Evolutionary conservation across 2,113 vertebrate genomes (phyloP), one percentile per base, ranked within the genome.

Genomic region (Hystrix brachyura): DNA sequence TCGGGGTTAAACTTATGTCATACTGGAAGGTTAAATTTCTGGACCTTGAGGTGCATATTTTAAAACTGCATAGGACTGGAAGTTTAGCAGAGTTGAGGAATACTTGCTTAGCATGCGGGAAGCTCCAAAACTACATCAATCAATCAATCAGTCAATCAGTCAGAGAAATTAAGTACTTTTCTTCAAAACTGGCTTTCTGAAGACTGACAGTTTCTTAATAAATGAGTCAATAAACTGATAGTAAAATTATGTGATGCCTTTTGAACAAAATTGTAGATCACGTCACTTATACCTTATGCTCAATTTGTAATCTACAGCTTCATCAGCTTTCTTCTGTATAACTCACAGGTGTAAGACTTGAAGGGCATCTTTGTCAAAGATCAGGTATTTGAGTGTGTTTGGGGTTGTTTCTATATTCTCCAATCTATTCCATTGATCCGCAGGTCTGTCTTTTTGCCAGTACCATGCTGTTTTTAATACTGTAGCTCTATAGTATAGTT

Each of bases 141-240:
- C 65, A 67, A 67, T 67, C 19, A 23, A 72, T 72, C 18, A 43
- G 21, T 72, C 65, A 67, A 67, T 67, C 19, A 23, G 43, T 72
- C 18, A 43, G 21, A 46, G 8, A 83, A 83, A 62, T 60, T 25
- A 60, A 38, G 38, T 59, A 32, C 14, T 0, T 3, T 91, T 79
- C 17, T 59, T 78, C 34, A 64, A 95, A 97, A 92, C 46, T 55
- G 80, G 17, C 91, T 82, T 82, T 93, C 10, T 34, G 91, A 65
- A 92, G 43, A 17, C 38, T 88, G 55, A 71, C 65, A 60, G 15
- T 83, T 91, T 83, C 59, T 88, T 71, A 87, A 89, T 62, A 21
- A 57, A 67, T 13, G 53, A 95, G 23, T 82, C 64, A 94, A 91
- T 76, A 74, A 96, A 53, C 32, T 2, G 4, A 90, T 96, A 82